A percentile compares a stretch with the other conserved stretches of the same genome.
Evolutionary conservation across 2,113 vertebrate species (phyloP).

Genomic region (Leptosomus discolor): DNA sequence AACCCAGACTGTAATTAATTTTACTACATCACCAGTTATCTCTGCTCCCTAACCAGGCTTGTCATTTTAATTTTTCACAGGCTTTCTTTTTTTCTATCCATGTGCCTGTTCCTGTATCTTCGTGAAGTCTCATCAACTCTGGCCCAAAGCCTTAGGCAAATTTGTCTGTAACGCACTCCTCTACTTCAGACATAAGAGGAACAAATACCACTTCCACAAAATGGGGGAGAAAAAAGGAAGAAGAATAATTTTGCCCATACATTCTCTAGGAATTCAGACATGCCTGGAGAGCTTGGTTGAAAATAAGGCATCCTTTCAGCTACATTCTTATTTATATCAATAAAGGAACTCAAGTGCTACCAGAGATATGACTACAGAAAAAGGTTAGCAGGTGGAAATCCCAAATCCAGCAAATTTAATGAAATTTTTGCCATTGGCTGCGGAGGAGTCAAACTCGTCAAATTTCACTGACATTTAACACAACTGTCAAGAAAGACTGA

Average conservation of each 20-base stretch:
- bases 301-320: not conserved
- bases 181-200: constrained; percentile 19
- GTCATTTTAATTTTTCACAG: constrained; percentile 73
- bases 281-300: not conserved
- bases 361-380: not conserved
- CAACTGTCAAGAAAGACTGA: not conserved
- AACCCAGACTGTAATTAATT: constrained; percentile 62
- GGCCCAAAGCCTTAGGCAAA: constrained; percentile 59
- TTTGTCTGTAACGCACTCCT: constrained; percentile 38
- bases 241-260: not conserved
- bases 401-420: not conserved
- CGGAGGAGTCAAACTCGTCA: not conserved
- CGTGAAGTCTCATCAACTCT: constrained; percentile 56
- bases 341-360: not conserved
- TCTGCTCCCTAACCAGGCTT: constrained; percentile 60
- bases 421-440: not conserved
- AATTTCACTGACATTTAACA: not conserved
- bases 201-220: not conserved
- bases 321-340: not conserved
- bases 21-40: constrained; percentile 67
- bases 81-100: constrained; percentile 45
- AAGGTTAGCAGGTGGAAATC: not conserved
- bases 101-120: constrained; percentile 54
- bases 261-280: not conserved
- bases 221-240: not conserved